These are phyloP conservation scores for Neoniphon sammara DNA, from an alignment of 2,797 vertebrate genomes.

Conservation along the genomic window DNA sequence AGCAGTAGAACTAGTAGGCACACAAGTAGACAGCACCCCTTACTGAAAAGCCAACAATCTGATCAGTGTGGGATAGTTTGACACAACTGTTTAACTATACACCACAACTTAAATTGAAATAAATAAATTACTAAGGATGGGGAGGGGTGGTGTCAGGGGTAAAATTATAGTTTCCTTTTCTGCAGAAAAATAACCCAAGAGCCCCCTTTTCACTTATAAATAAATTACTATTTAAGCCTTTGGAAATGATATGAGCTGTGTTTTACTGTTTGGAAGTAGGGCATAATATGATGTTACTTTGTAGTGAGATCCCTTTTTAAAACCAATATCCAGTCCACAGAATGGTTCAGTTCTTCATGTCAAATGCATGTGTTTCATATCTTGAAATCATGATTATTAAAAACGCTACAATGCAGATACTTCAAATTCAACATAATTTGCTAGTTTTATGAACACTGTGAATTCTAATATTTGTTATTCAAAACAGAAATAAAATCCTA, in stretches of 20 bases:
- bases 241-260: not conserved
- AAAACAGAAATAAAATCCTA: not conserved
- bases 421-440: too few relatives aligned
- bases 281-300: not conserved
- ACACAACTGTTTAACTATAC: slow-evolving; percentile 2
- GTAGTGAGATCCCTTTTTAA: not conserved
- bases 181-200: too few relatives aligned
- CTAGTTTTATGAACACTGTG: too few relatives aligned
- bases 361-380: slow-evolving; percentile 17
- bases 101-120: not conserved
- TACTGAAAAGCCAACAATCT: slow-evolving; percentile 3
- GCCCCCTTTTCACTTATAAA: not conserved
- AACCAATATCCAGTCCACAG: slow-evolving; percentile 2
- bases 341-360: slow-evolving; percentile 13
- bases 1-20: slow-evolving; percentile 31
- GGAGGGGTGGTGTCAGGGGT: too few relatives aligned
- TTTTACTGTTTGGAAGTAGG: slow-evolving; percentile 1
- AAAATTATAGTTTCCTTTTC: too few relatives aligned
- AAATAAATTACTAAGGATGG: too few relatives aligned
- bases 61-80: not conserved
- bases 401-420: too few relatives aligned
- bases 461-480: too few relatives aligned
- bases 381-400: not conserved
- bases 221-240: slow-evolving; percentile 8
- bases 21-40: slow-evolving; percentile 35